phyloP scores from a whole-genome alignment of 2,113 vertebrate genomes.

The Leptodactylus fuscus region DNA sequence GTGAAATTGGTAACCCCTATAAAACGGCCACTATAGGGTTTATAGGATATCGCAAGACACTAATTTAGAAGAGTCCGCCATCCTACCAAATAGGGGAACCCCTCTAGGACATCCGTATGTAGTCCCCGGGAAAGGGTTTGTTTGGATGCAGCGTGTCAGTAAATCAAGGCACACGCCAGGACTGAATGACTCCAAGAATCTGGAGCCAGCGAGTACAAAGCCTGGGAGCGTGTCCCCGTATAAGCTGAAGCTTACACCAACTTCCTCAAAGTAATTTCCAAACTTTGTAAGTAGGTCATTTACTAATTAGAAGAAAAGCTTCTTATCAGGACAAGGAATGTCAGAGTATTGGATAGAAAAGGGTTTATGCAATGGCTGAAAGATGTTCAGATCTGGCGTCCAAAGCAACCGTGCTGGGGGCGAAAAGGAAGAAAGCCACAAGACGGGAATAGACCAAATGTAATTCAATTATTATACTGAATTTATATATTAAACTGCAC shows the following conservation, averaged over 20 bases:
- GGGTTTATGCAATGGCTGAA: neutral
- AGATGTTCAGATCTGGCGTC: neutral
- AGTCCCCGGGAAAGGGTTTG: neutral
- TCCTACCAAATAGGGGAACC: too few species aligned
- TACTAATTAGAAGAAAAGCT: constrained; percentile 38
- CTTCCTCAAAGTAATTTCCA: constrained; percentile 21
- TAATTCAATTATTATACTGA: neutral
- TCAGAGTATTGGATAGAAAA: neutral
- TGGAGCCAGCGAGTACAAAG: too few species aligned
- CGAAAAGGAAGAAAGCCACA: neutral
- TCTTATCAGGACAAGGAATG: constrained; percentile 33
- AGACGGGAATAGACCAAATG: neutral
- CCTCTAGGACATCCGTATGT: neutral
- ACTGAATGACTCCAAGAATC: too few species aligned
- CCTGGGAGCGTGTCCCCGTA: neutral
- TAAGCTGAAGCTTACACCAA: neutral
- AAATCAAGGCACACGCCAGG: neutral
- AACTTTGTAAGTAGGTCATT: constrained; percentile 43
- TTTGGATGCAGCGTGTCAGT: neutral
- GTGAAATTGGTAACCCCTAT: too few species aligned
- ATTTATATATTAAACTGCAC: neutral
- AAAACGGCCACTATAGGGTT: too few species aligned
- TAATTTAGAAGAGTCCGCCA: too few species aligned
- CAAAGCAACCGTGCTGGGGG: neutral
- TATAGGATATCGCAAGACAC: too few species aligned